phyloP scores from a whole-genome alignment of 2,797 vertebrate species.

The Graptemys geographica region DNA sequence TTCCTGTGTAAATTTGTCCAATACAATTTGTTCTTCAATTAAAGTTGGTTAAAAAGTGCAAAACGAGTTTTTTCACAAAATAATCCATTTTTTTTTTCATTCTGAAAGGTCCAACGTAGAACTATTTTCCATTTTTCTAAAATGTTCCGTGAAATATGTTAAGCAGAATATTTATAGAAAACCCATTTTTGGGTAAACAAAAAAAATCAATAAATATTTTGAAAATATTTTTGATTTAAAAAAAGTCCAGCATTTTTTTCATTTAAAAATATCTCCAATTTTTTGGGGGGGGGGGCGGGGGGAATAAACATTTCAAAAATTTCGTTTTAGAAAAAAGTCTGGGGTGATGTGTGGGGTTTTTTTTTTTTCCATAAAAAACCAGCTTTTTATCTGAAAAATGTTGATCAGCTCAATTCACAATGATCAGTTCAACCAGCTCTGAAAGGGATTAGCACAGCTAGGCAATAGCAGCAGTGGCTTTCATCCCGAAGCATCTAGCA shows the following conservation, averaged over 20 bases:
- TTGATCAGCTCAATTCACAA: neutral
- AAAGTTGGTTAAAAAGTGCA: constrained; percentile 54
- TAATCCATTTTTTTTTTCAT: constrained; percentile 36
- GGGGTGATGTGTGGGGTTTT: fast-evolving
- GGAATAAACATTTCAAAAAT: neutral
- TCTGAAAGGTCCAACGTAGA: constrained; percentile 44
- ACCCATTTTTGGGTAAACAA: constrained; percentile 61
- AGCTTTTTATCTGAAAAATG: neutral
- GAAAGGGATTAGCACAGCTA: neutral
- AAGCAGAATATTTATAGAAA: constrained; percentile 64
- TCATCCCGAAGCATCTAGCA: fast-evolving
- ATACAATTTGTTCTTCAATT: constrained; percentile 35
- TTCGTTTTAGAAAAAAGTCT: neutral
- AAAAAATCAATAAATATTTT: neutral
- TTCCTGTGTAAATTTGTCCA: neutral
- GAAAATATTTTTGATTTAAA: neutral
- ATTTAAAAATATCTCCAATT: neutral
- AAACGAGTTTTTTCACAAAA: constrained; percentile 49
- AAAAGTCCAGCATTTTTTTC: neutral
- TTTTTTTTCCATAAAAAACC: neutral
- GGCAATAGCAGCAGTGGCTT: neutral
- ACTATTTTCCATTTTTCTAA: neutral
- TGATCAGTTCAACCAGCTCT: fast-evolving
- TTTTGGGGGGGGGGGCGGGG: neutral
- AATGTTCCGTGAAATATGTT: neutral